These are phyloP conservation scores for Lateolabrax maculatus DNA, from an alignment of 2,797 vertebrate species.

Conservation along the genomic window DNA sequence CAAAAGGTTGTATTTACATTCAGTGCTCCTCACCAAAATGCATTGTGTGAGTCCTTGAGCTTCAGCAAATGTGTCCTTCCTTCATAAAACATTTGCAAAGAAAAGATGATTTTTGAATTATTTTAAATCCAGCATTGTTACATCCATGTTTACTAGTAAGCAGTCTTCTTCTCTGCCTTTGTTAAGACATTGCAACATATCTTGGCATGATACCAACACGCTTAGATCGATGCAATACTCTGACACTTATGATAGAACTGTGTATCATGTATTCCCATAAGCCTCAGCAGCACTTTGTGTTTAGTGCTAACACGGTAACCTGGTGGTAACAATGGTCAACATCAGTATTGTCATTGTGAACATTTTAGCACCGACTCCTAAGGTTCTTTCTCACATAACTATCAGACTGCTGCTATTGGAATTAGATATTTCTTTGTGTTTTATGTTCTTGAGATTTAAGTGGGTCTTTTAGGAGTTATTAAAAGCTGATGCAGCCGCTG, in stretches of 20 bases:
- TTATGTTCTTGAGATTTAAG: neutral
- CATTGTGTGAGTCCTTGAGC: conserved; percentile 15
- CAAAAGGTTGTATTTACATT: conserved; percentile 19
- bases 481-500: neutral
- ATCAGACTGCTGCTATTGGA: neutral
- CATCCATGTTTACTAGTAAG: neutral
- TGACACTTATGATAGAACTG: too few species aligned
- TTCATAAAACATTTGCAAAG: neutral
- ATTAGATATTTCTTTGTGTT: neutral
- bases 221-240: neutral
- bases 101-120: neutral
- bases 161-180: neutral
- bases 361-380: too few species aligned
- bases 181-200: neutral
- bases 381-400: too few species aligned
- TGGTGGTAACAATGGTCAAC: too few species aligned
- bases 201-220: too few species aligned
- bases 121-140: neutral
- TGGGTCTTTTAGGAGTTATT: neutral
- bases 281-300: too few species aligned
- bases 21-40: neutral
- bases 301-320: too few species aligned
- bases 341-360: too few species aligned
- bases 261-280: too few species aligned
- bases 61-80: neutral